Conservation (phyloP, 2,797 vertebrate genomes). For the Cyprinodon diabolis region DNA sequence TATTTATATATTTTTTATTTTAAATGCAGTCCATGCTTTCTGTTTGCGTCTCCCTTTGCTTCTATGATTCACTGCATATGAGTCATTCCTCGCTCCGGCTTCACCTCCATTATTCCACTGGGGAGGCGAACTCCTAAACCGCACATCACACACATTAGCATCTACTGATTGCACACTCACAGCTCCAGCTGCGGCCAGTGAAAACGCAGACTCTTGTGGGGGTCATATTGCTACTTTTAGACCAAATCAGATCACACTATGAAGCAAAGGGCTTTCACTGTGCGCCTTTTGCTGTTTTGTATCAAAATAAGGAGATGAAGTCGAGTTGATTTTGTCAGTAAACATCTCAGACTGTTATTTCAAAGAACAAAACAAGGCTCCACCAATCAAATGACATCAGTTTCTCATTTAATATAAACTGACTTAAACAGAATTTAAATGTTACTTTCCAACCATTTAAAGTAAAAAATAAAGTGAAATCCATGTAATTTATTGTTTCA, state of each 20-base stretch:
- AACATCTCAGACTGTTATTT: not conserved
- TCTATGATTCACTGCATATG: constrained; percentile 78
- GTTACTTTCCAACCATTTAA: not conserved
- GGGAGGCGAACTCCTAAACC: constrained; percentile 65
- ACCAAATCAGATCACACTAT: constrained; percentile 13
- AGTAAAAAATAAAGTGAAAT: not conserved
- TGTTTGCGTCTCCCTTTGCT: constrained; percentile 57
- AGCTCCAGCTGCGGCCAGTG: constrained; percentile 48
- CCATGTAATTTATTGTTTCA: not conserved
- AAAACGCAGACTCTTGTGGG: constrained; percentile 22
- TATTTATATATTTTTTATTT: not conserved
- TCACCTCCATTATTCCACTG: constrained; percentile 62
- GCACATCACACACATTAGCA: constrained; percentile 57
- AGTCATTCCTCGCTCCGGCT: constrained; percentile 75
- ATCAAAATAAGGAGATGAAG: constrained; percentile 1
- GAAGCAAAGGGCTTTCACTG: constrained; percentile 20
- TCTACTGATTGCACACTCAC: constrained; percentile 42
- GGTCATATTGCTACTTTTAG: constrained; percentile 30
- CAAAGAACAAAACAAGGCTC: too few relatives aligned
- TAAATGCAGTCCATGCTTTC: constrained; percentile 48
- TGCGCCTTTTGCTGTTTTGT: not conserved
- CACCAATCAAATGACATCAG: too few relatives aligned
- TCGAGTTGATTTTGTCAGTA: not conserved
- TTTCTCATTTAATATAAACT: not conserved
- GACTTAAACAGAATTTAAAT: not conserved